These are phyloP conservation scores for Cephus cinctus DNA, from an alignment of 1,140 invertebrate genomes.

Conservation along the genomic window DNA sequence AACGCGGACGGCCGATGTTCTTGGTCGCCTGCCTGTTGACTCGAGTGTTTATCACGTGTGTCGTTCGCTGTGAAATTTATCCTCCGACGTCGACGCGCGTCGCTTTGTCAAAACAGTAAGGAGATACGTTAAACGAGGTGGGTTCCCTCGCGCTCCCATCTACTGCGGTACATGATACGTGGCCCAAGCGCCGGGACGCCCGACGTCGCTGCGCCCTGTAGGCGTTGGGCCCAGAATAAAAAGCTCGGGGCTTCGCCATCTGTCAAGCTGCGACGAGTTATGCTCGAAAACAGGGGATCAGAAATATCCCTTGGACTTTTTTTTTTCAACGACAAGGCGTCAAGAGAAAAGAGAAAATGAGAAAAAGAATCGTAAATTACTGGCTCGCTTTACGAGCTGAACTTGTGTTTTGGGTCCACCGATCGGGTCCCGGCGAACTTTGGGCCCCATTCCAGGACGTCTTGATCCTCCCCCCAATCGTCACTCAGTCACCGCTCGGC, in stretches of 20 bases:
- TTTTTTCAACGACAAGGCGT: neutral
- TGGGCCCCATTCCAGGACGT: no score
- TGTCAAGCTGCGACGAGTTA: constrained; percentile 16
- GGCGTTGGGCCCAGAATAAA: neutral
- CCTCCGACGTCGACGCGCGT: neutral
- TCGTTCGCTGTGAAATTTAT: neutral
- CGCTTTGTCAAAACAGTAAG: constrained; percentile 5
- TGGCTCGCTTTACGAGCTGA: no score
- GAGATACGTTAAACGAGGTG: constrained; percentile 17
- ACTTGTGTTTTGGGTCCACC: no score
- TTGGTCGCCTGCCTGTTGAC: neutral
- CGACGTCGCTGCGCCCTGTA: neutral
- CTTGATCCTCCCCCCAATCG: no score
- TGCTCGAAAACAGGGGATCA: constrained; percentile 12
- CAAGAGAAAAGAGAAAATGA: no score
- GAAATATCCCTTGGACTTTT: neutral
- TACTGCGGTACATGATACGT: neutral
- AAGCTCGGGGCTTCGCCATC: constrained; percentile 18
- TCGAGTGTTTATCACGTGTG: constrained; percentile 3
- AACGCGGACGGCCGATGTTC: no score
- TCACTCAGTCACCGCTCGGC: constrained; percentile 17
- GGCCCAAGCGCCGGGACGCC: neutral
- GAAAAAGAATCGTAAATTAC: no score
- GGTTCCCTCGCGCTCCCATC: constrained; percentile 10
- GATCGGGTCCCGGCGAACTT: no score